Conservation (phyloP, 1,140 invertebrate species). For the Philaenus spumarius region DNA sequence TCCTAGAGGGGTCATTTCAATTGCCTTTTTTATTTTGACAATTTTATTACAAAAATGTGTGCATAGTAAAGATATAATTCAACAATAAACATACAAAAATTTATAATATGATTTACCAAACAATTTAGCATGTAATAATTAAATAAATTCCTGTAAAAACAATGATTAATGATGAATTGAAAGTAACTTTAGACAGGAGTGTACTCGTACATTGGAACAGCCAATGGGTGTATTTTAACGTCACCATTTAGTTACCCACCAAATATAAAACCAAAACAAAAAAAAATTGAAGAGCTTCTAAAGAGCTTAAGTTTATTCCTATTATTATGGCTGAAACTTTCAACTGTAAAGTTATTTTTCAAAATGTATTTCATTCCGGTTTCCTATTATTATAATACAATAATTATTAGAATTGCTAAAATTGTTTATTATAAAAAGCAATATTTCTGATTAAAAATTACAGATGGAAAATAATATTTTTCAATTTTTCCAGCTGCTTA, state of each 20-base stretch:
- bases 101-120: background rate
- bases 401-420: no score
- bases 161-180: background rate
- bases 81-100: background rate
- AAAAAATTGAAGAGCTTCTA: no score
- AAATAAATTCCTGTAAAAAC: background rate
- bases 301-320: no score
- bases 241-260: background rate
- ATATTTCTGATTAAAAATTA: no score
- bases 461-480: no score
- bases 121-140: background rate
- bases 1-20: slow-evolving; percentile 15
- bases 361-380: no score
- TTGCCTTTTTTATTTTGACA: background rate
- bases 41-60: background rate
- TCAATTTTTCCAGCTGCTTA: no score
- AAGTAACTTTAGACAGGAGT: background rate
- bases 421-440: no score
- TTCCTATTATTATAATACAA: no score
- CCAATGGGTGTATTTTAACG: slow-evolving; percentile 5
- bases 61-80: background rate
- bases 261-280: no score
- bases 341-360: no score
- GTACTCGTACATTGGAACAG: background rate
- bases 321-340: no score